Percentiles rank a stretch among this genome's conserved stretches.
These are phyloP conservation scores for Columba livia DNA, from an alignment of 2,113 vertebrate genomes.

Conservation along the genomic window DNA sequence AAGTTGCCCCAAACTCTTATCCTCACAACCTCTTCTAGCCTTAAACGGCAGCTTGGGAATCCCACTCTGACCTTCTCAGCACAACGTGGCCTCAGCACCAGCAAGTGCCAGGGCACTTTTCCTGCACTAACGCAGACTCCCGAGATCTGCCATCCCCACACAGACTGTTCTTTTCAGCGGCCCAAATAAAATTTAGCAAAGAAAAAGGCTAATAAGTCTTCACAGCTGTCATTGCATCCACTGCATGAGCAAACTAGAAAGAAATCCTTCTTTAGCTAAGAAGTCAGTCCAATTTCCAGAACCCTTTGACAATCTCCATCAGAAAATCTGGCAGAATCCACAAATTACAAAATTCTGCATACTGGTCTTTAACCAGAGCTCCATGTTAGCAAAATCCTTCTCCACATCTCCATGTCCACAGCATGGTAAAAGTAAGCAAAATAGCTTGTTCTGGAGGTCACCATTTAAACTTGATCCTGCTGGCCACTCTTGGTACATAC, in stretches of 20 bases:
- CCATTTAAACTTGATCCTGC: background rate
- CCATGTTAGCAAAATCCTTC: background rate
- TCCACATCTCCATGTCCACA: rapidly evolving
- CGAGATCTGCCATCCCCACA: background rate
- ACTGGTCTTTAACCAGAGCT: background rate
- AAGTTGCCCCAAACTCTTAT: background rate
- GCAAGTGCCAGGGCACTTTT: background rate
- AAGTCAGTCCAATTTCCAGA: background rate
- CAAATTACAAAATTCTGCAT: background rate
- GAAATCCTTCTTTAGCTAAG: background rate
- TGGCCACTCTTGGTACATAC: background rate
- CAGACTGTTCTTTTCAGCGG: background rate
- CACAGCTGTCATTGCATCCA: background rate
- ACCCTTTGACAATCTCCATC: background rate
- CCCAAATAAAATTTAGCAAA: background rate
- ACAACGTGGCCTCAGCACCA: background rate
- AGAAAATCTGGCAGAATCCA: background rate
- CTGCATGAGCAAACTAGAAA: background rate
- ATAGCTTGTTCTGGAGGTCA: background rate
- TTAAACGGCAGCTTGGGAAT: background rate
- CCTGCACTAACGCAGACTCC: background rate
- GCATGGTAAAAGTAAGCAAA: background rate
- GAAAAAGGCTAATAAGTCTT: background rate
- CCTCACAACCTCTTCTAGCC: background rate
- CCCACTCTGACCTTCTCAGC: background rate